Evolutionary conservation across 2,113 vertebrate species (phyloP).

Genomic region (Silurus glanis): DNA sequence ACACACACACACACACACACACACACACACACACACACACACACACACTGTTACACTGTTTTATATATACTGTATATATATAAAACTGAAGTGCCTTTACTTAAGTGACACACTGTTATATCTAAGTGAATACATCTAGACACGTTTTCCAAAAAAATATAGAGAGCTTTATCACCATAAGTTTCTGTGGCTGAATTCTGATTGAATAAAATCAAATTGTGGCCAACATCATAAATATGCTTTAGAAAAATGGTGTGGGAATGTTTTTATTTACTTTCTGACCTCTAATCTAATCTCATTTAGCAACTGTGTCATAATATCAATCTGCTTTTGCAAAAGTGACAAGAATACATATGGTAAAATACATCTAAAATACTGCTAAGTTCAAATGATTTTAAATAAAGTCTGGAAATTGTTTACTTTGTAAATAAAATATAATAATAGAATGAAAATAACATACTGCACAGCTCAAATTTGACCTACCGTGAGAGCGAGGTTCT

Average conservation of each 20-base stretch:
- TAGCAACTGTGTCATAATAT: not conserved
- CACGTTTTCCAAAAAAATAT: too few relatives aligned
- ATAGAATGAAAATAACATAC: not conserved
- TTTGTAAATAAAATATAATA: not conserved
- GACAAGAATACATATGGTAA: not conserved
- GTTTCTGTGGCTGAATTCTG: not conserved
- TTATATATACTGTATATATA: too few relatives aligned
- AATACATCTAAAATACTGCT: not conserved
- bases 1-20: too few relatives aligned
- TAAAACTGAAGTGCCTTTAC: not conserved
- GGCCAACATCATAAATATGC: not conserved
- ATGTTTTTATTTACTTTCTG: not conserved
- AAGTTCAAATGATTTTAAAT: not conserved
- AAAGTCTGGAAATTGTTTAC: not conserved
- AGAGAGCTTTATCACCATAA: not conserved
- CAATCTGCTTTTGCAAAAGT: not conserved
- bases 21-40: too few relatives aligned
- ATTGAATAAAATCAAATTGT: not conserved
- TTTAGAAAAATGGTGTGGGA: not conserved
- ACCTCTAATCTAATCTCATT: not conserved
- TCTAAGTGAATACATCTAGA: not conserved
- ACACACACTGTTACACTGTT: too few relatives aligned
- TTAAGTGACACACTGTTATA: not conserved
- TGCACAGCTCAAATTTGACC: not conserved
- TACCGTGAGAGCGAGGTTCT: slow-evolving; percentile 37